Evolutionary conservation across 2,888 invertebrate species (phyloP), one percentile per base, ranked within the genome.

Genomic region (Acleris laterana): DNA sequence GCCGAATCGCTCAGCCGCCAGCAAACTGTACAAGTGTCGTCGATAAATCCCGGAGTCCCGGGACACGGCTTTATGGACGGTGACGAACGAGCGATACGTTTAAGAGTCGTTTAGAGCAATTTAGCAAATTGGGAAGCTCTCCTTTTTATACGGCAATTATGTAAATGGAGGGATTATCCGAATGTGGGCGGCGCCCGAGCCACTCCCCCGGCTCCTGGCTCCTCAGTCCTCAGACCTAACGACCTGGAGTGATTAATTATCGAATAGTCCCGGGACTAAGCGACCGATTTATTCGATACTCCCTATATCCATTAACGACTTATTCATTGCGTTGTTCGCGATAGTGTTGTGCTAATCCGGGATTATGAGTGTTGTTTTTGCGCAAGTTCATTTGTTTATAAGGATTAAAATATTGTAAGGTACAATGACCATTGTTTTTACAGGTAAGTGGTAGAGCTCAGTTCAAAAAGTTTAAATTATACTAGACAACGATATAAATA

Each of bases 141-240:
- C 87, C 85, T 93, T 93, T 93, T 93, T 93, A 93, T 92, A 88
- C 89, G 87, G 88, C 92, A 93, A 93, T 93, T 93, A 93, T 93
- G 93, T 92, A 93, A 93, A 93, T 93, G 91, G 92, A 83, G 83
- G 90, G 93, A 93, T 93, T 93, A 93, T 89, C 88, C 85, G 77
- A 80, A 80, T 82, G 87, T 87, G 87, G 90, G 91, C 88, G 90
- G 89, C 77, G 85, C 87, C 82, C 75, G 83, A 80, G 87, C 87
- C 88, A 86, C 88, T 82, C 89, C 88, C 86, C 80, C 82, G 83
- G 85, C 88, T 32, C 88, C 87, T 86, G 85, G 85, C 78, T 84
- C 89, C 83, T 85, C 73, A 74, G 83, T 82, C 82, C 78, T 81
- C 77, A 78, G 75, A 79, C 76, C 83, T 87, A 86, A 89, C 83